Base-by-base conservation (phyloP, 2,113 vertebrate genomes). In the Aplodontia rufa region DNA sequence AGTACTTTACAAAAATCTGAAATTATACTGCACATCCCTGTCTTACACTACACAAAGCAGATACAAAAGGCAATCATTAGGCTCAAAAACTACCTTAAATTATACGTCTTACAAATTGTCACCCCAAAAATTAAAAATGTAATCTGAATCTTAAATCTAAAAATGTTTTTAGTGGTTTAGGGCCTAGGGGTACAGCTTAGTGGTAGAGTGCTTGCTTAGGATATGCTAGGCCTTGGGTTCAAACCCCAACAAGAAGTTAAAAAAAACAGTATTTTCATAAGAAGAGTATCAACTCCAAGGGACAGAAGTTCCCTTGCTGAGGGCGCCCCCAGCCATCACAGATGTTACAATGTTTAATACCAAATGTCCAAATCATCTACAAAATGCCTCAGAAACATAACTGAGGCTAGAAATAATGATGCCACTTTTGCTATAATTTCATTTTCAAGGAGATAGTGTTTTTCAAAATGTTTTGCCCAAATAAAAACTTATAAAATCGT, bases 101-200 rank as follows among this genome's bases (percentile, higher is more conserved):
- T 87, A 30, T 47, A 87, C 87, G 84, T 76, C 60, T 96, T 72
- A 84, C 17, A 93, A 69, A 89, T 22, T 86, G 10, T 74, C 47
- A 82, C 42, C 42, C 74, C 72, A 79, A 90, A 92, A 89, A 87
- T 45, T 75, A 87, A 95, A 93, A 87, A 94, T 17, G 5, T 30
- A 96, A 94, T 66, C 26, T 72, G 80, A 83, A 94, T 76, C 40
- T 91, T 84, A 80, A 75, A 6, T 4, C 16, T 90, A 60, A 80
- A 75, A 42, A 32, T n/a, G 45, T 74, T 53, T 80, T 51, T 71
- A 75, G 11, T 45, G 30, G 30, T 75, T 53, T 51, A 8, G 69
- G 83, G 40, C 6, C 20, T 37, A 47, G 20, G 20, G 30, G n/a
- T n/a, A n/a, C 51, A n/a, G 60, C 30, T 45, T 82, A 79, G 69